phyloP scores from a whole-genome alignment of 2,797 vertebrate genomes.

The Cygnus olor region DNA sequence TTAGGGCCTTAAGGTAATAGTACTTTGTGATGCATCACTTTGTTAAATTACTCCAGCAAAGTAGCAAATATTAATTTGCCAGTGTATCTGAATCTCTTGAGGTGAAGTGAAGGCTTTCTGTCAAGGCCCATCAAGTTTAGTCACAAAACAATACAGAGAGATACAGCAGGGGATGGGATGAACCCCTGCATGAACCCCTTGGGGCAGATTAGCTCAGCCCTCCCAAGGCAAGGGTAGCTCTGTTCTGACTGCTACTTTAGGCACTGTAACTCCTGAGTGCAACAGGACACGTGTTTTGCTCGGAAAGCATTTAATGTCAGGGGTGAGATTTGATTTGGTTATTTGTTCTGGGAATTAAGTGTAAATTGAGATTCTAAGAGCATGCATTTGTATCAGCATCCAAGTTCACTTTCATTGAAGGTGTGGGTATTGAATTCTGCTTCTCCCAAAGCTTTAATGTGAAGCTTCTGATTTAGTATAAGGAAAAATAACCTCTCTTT shows the following conservation, averaged over 20 bases:
- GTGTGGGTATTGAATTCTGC: neutral
- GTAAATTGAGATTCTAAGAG: neutral
- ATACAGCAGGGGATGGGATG: neutral
- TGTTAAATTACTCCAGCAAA: neutral
- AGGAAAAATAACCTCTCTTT: neutral
- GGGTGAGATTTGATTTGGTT: neutral
- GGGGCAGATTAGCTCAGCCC: neutral
- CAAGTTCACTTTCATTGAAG: neutral
- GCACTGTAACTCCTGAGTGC: neutral
- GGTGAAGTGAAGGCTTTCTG: neutral
- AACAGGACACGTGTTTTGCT: neutral
- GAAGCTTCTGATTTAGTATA: neutral
- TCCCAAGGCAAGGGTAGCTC: neutral
- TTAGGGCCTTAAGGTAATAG: neutral
- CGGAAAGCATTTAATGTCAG: neutral
- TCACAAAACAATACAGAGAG: neutral
- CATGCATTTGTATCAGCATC: rapidly evolving
- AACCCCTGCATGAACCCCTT: neutral
- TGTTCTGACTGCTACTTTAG: neutral
- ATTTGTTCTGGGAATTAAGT: neutral
- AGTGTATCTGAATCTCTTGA: neutral
- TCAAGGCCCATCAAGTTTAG: neutral
- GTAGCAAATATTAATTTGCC: neutral
- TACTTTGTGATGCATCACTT: neutral
- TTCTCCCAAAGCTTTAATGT: neutral